Evolutionary conservation across 2,797 vertebrate genomes (phyloP), one percentile per base, ranked within the genome.

Genomic region (Fistularia tabacaria): DNA sequence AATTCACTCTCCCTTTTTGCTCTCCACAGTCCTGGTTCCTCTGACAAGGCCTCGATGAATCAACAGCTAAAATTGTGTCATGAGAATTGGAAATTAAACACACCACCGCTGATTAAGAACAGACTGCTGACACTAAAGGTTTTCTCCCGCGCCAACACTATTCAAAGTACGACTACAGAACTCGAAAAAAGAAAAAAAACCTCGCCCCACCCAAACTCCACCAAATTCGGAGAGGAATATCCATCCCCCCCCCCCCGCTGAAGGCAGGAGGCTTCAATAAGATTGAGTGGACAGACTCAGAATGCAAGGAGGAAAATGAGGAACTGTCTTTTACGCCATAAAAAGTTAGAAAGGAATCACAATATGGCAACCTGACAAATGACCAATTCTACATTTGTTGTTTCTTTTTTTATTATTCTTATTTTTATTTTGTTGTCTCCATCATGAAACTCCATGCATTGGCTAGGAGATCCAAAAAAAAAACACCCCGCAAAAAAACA

Each of bases 1-100:
- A 53, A 70, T 46, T 36, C 13, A 8, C 64, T 11, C 52, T 57
- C 44, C 57, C 69, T 66, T 69, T n/a, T 62, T 62, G 58, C 63
- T 37, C 52, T 77, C 89, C 57, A 63, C 90, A 96, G 94, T 95
- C 94, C 84, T 96, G 94, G 94, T 96, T 96, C 92, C 94, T 96
- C 92, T 96, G 94, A 95, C 92, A 90, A 90, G 88, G 91, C 91
- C 88, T 86, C 81, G 76, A 89, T 87, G 83, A 87, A 86, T 74
- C 86, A 87, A 87, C 86, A 88, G 80, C 87, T 85, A 73, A 82
- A 85, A 79, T 67, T 85, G 84, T 86, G 80, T 87, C 78, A 82
- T 79, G 71, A 76, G 84, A 90, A 88, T 89, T 84, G 69, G 82
- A 85, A 74, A 77, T 81, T 54, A 77, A 81, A 73, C 61, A 63